phyloP scores from a whole-genome alignment of 2,888 invertebrate species.

The Sicus ferrugineus region DNA sequence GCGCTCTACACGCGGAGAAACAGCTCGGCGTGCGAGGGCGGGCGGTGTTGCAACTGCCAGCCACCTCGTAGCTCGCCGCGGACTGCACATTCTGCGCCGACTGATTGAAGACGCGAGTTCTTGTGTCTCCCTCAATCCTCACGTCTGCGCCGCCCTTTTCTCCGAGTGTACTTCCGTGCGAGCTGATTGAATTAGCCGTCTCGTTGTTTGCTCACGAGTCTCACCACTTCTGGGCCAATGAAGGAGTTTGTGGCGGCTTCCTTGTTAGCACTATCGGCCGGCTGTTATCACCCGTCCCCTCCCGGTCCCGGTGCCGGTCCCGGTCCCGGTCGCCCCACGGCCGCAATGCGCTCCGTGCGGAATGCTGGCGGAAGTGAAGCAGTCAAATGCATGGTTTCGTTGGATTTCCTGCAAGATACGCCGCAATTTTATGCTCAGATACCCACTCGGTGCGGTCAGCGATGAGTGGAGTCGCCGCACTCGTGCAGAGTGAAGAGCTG shows the following conservation, averaged over 20 bases:
- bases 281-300: conserved; percentile 42
- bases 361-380: conserved; percentile 33
- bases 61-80: no score
- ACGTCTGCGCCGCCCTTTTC: no score
- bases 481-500: no score
- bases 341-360: not conserved
- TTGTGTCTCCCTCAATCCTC: no score
- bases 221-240: conserved; percentile 37
- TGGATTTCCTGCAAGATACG: conserved; percentile 57
- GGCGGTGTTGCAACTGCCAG: no score
- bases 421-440: conserved; percentile 45
- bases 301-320: no score
- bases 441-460: not conserved
- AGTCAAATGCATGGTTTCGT: conserved; percentile 54
- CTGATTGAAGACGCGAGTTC: no score
- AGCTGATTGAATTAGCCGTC: conserved; percentile 62
- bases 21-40: not conserved
- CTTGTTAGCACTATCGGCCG: conserved; percentile 29
- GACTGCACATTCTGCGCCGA: no score
- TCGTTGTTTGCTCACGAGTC: conserved; percentile 51
- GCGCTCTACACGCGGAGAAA: not conserved
- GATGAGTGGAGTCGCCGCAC: no score
- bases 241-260: conserved; percentile 25
- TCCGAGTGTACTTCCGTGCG: no score
- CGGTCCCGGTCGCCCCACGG: no score